Evolutionary conservation across 2,113 vertebrate genomes (phyloP), one percentile per base, ranked within the genome.

Genomic region (Nansenia antarctica): DNA sequence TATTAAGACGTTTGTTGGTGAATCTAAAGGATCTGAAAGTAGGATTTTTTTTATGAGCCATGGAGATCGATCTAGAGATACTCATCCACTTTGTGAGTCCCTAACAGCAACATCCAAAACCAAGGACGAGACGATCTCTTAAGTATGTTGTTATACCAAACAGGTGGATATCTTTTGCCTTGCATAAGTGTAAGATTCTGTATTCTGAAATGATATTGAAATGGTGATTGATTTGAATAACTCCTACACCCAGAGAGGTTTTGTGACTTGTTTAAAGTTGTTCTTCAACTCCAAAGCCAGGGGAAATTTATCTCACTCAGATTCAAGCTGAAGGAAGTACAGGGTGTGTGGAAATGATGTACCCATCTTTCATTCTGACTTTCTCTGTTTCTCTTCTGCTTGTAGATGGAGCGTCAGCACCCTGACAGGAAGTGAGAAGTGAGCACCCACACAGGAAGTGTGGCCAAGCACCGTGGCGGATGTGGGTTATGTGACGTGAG

Each of bases 381-480:
- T n/a, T 20, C 22, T 5, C 9, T 3, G 2, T 24, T 20, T 24
- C 7, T 18, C 54, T 61, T 24, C 22, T 61, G 20, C 12, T n/a
- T 53, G 31, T 60, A 39, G 39, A 42, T 54, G 63, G 37, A 45
- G 55, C n/a, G 14, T 11, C 26, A 1, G 37, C 37, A 65, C 58
- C 32, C n/a, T 72, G 42, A 86, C 87, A 90, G 90, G 85, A 92
- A 91, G 78, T 78, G 76, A 83, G 68, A 86, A 82, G 64, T 78
- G 54, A 83, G 82, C 81, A 85, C 80, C 80, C 81, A 81, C 73
- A 83, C 81, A 88, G 88, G 89, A 91, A 90, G 82, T 84, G 88
- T 82, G 88, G 82, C 80, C 72, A 72, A 62, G 49, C 70, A 84
- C 67, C 70, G 65, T 86, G 67, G 75, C 85, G 86, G 87, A 90